Evolutionary conservation across 2,113 vertebrate genomes (phyloP), one percentile per base, ranked within the genome.

Genomic region (Leptobrachium leishanense): DNA sequence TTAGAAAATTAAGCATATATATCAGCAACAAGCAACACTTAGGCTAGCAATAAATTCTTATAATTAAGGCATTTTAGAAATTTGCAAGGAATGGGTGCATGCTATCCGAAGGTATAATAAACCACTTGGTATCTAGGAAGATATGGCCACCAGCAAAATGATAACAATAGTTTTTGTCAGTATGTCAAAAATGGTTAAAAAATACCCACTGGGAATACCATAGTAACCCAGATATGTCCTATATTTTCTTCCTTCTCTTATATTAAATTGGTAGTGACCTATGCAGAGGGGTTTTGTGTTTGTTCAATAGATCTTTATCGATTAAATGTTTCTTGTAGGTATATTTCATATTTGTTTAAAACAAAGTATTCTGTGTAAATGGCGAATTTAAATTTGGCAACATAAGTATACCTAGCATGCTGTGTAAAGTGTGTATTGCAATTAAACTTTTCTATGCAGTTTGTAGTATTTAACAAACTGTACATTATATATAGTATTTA

Each of bases 261-360:
- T 84, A 84, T 86, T 82, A 87, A 84, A 87, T 90, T 68, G 86
- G 84, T 84, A 82, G 75, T 82, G 85, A 82, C 79, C 81, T 86
- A 73, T 87, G 75, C 64, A 75, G 66, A 83, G 84, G 74, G 12
- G 69, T 79, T 75, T 83, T 83, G 79, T 84, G 81, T 82, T 79
- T 77, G 70, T 81, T 72, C 72, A 41, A 75, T 79, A 44, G 83
- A 76, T 81, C 80, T 84, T 81, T 84, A 82, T 85, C 83, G 82
- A 77, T 72, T 82, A 74, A 2, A 20, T 6, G 80, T 85, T 77
- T 84, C 12, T 75, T 77, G 42, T 82, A 15, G 63, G 41, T 67
- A 66, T 73, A 66, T 5, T 67, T 0, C 0, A 11, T 79, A n/a
- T 81, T 2, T 81, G 65, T 2, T 12, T 13, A 81, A 68, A 66